These are phyloP conservation scores for Reticulitermes lucifugus DNA, from an alignment of 2,888 invertebrate genomes.

Conservation along the genomic window DNA sequence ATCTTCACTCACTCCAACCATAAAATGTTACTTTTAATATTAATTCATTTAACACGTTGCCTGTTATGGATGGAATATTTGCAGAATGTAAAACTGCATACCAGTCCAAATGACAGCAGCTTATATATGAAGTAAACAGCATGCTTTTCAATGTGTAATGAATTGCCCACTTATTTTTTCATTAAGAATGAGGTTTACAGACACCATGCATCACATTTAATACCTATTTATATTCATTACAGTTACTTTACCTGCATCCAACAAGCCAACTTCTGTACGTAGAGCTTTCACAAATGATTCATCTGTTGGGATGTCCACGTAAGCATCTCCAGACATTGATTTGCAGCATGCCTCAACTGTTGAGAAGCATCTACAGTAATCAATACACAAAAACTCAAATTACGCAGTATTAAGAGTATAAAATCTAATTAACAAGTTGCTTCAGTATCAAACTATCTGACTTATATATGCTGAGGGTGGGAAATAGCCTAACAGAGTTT, in stretches of 20 bases:
- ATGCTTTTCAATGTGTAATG: no score
- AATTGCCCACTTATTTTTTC: no score
- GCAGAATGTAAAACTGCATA: no score
- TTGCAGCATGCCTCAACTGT: slow-evolving; percentile 31
- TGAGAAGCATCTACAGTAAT: neutral
- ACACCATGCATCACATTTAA: no score
- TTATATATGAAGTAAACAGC: no score
- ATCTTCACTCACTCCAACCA: no score
- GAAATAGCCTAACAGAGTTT: neutral
- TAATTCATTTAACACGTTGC: no score
- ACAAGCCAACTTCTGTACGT: neutral
- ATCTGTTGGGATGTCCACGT: slow-evolving; percentile 8
- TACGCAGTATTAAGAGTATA: neutral
- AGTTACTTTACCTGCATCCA: slow-evolving; percentile 1
- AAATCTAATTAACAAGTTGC: neutral
- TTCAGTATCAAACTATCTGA: neutral
- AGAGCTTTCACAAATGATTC: slow-evolving; percentile 27
- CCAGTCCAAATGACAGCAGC: no score
- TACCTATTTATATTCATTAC: no score
- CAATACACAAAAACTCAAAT: neutral
- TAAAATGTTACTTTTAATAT: no score
- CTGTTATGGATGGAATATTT: no score
- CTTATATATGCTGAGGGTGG: neutral
- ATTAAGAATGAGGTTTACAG: no score
- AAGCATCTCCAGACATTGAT: neutral